Conservation (phyloP, 2,113 vertebrate species). For the Ammodytes dubius region DNA sequence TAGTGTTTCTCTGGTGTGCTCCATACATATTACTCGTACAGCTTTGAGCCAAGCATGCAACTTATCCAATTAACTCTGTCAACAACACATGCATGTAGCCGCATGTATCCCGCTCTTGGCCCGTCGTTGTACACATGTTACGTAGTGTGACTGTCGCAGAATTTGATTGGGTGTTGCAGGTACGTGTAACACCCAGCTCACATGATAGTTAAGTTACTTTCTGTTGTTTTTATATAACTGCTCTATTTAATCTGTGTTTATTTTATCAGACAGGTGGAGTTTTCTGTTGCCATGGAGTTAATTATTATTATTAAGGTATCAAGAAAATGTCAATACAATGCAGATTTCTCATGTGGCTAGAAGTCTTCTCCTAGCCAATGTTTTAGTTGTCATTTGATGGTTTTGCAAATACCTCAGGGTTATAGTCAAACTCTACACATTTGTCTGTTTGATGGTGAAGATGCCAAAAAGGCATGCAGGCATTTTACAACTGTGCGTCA, state of each 20-base stretch:
- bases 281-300: neutral
- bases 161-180: neutral
- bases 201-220: neutral
- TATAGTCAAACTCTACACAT: neutral
- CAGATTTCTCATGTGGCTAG: neutral
- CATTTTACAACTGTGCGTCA: slow-evolving; percentile 59
- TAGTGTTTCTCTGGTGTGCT: slow-evolving; percentile 71
- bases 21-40: slow-evolving; percentile 62
- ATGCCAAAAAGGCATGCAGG: slow-evolving; percentile 77
- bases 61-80: slow-evolving; percentile 79
- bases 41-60: slow-evolving; percentile 64
- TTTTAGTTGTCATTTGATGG: neutral
- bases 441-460: neutral
- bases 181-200: neutral
- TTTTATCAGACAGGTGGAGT: slow-evolving; percentile 1
- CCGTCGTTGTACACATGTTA: slow-evolving; percentile 34
- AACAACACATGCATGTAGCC: slow-evolving; percentile 49
- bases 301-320: neutral
- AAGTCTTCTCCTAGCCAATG: neutral
- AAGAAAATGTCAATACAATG: neutral
- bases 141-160: slow-evolving; percentile 45
- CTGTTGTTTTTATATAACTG: neutral
- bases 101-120: slow-evolving; percentile 24
- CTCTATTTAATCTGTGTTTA: neutral
- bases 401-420: neutral